Percentiles rank a stretch among this genome's conserved stretches.
phyloP scores from a whole-genome alignment of 2,113 vertebrate genomes.

The Lucifuga dentata region DNA sequence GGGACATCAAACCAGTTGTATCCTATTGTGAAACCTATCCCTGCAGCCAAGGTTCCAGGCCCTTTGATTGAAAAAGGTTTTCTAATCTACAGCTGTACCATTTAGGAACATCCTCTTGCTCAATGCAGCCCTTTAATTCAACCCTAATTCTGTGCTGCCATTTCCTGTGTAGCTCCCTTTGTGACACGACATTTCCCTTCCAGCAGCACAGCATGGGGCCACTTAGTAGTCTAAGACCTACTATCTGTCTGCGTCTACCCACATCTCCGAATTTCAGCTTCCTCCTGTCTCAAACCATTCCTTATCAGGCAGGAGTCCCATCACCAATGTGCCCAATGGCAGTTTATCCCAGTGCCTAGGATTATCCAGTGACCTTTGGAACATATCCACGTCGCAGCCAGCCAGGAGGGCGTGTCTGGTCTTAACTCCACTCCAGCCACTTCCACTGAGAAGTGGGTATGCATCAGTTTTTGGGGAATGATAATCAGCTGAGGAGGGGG shows the following conservation, averaged over 20 bases:
- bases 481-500: conserved; percentile 33
- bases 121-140: conserved; percentile 32
- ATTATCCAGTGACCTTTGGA: conserved; percentile 55
- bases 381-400: conserved; percentile 32
- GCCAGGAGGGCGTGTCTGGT: conserved; percentile 16
- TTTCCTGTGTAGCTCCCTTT: conserved; percentile 47
- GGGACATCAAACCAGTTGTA: conserved; percentile 23
- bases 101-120: conserved; percentile 21
- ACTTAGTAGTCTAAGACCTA: conserved; percentile 14
- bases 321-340: conserved; percentile 26
- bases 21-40: conserved; percentile 7
- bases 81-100: conserved; percentile 8
- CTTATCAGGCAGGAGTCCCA: conserved; percentile 31
- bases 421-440: conserved; percentile 18
- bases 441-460: conserved; percentile 27
- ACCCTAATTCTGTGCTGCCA: conserved; percentile 18
- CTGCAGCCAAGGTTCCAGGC: conserved; percentile 24
- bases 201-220: conserved; percentile 9
- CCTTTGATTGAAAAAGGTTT: conserved; percentile 11
- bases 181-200: conserved; percentile 28
- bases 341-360: conserved; percentile 37
- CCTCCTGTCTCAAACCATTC: conserved; percentile 12
- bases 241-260: conserved; percentile 14
- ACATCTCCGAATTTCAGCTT: conserved; percentile 6
- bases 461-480: not conserved